Evolutionary conservation across 2,113 vertebrate genomes (phyloP).

Genomic region (Sorex araneus): DNA sequence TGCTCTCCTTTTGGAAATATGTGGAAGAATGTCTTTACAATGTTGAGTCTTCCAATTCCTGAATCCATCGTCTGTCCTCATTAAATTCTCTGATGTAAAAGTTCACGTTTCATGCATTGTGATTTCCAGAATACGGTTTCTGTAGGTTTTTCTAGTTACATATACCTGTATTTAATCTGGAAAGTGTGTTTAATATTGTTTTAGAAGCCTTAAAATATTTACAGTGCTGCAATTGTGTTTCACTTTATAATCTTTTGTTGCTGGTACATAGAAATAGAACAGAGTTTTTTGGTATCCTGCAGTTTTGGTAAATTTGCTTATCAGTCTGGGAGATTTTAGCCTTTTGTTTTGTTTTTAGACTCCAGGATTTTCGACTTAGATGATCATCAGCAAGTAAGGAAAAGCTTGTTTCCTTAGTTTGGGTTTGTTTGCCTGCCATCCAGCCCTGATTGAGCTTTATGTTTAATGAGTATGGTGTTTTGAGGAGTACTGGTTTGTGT

Average conservation of each 20-base stretch:
- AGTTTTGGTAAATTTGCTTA: neutral
- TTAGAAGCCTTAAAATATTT: neutral
- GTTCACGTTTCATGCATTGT: neutral
- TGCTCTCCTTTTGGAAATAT: too few species aligned
- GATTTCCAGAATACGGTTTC: neutral
- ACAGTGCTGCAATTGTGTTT: neutral
- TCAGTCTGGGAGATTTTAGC: neutral
- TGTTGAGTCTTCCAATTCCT: neutral
- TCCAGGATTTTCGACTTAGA: neutral
- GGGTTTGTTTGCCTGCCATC: neutral
- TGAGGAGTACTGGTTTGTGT: neutral
- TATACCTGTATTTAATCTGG: neutral
- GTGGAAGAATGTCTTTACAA: too few species aligned
- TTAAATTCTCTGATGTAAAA: neutral
- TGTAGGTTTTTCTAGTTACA: neutral
- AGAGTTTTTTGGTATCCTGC: neutral
- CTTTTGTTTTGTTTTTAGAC: slow-evolving; percentile 44
- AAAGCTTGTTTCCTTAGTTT: slow-evolving; percentile 12
- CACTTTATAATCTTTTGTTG: neutral
- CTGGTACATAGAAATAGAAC: neutral
- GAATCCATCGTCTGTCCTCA: neutral
- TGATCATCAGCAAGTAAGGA: slow-evolving; percentile 39
- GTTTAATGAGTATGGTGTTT: neutral
- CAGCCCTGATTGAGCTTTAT: neutral
- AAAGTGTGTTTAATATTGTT: neutral